A percentile compares a stretch with the other conserved stretches of the same genome.
These are phyloP conservation scores for Siniperca knerii DNA, from an alignment of 2,113 vertebrate species.

Conservation along the genomic window DNA sequence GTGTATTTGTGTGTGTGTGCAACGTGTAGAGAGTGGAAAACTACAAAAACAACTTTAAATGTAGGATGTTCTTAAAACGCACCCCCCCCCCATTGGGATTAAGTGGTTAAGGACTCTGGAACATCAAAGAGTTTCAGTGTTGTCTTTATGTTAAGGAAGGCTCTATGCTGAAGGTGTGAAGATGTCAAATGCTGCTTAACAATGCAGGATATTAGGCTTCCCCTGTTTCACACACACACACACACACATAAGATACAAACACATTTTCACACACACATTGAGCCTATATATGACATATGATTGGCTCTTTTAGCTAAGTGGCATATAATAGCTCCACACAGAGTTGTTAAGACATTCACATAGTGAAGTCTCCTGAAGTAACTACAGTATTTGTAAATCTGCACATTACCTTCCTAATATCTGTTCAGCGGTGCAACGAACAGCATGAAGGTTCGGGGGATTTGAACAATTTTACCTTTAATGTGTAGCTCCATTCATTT, in stretches of 20 bases:
- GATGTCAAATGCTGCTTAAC: conserved; percentile 70
- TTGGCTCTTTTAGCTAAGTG: not conserved
- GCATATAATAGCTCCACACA: not conserved
- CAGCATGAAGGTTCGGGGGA: conserved; percentile 11
- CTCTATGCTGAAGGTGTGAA: conserved; percentile 63
- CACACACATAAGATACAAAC: not conserved
- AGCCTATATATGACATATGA: not conserved
- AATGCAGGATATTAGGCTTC: conserved; percentile 47
- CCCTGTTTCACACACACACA: conserved; percentile 26
- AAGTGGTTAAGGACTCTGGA: conserved; percentile 78
- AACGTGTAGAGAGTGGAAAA: conserved; percentile 21
- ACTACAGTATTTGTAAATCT: conserved; percentile 13
- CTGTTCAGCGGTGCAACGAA: not conserved
- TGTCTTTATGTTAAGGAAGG: conserved; percentile 60
- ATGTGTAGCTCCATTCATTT: conserved; percentile 48
- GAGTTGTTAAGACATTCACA: not conserved
- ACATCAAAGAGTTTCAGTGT: conserved; percentile 81
- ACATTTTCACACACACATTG: not conserved
- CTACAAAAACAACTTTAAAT: conserved; percentile 64
- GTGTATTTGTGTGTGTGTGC: not conserved
- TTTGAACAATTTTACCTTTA: conserved; percentile 42
- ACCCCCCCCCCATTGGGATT: conserved; percentile 69
- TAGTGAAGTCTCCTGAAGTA: not conserved
- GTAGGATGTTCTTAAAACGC: conserved; percentile 67
- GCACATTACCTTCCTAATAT: not conserved